phyloP scores from a whole-genome alignment of 2,797 vertebrate genomes.

The Chaetophractus vellerosus region DNA sequence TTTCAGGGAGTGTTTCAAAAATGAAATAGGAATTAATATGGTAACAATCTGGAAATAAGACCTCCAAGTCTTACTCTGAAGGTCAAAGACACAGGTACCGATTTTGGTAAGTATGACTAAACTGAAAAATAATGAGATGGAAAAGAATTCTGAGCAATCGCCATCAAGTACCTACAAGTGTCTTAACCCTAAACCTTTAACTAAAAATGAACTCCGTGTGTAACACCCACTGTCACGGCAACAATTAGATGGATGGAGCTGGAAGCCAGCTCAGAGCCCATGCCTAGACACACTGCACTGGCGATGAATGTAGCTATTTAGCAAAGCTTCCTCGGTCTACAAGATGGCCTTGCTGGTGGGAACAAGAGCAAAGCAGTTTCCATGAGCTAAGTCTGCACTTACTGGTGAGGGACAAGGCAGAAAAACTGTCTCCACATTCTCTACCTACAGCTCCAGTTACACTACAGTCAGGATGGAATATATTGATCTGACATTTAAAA shows the following conservation, averaged over 20 bases:
- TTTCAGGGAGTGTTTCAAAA: background rate
- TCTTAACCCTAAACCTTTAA: background rate
- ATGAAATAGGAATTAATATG: background rate
- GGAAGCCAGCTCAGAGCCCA: background rate
- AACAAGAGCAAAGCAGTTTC: background rate
- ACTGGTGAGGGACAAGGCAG: background rate
- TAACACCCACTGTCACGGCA: background rate
- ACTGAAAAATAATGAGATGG: background rate
- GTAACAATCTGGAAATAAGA: background rate
- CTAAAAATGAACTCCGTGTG: background rate
- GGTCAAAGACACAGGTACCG: background rate
- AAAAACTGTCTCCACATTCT: background rate
- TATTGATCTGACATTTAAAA: constrained; percentile 9
- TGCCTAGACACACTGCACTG: background rate
- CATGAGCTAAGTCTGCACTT: background rate
- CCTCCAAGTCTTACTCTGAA: background rate
- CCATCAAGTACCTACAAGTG: too few species aligned
- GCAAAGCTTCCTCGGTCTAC: rapidly evolving
- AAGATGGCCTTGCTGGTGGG: background rate
- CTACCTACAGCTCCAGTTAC: background rate
- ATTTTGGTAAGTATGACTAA: background rate
- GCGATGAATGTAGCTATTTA: background rate
- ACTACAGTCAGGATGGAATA: background rate
- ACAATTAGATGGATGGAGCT: background rate
- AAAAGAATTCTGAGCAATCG: background rate